These are phyloP conservation scores for Pterocles burchelli DNA, from an alignment of 2,113 vertebrate genomes.

Conservation along the genomic window DNA sequence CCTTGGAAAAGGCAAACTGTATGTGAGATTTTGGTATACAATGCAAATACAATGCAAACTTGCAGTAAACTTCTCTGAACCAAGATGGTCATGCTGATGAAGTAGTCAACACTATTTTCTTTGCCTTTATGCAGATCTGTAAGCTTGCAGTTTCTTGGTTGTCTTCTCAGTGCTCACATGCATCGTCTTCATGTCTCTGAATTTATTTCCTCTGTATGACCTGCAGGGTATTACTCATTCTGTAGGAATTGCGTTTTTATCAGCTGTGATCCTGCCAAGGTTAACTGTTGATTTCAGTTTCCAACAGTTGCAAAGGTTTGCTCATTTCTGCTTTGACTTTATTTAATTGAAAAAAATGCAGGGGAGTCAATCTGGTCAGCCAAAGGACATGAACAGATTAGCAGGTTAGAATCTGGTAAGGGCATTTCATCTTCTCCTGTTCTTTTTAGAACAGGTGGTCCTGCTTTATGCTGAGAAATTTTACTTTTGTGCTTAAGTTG, in stretches of 20 bases:
- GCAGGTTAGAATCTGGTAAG: background rate
- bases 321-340: background rate
- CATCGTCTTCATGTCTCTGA: slow-evolving; percentile 20
- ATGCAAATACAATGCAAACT: background rate
- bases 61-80: background rate
- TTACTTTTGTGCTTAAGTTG: background rate
- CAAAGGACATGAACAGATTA: background rate
- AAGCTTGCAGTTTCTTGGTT: background rate
- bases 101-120: background rate
- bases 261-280: background rate
- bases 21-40: background rate
- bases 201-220: slow-evolving; percentile 37
- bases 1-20: slow-evolving; percentile 29
- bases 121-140: background rate
- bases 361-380: background rate
- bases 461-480: background rate
- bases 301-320: background rate
- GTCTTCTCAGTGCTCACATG: background rate
- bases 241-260: background rate
- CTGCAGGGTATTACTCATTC: slow-evolving; percentile 26
- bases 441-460: background rate
- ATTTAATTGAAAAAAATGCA: background rate
- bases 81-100: background rate
- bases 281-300: slow-evolving; percentile 30
- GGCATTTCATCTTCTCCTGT: background rate